Base-by-base conservation (phyloP, 2,113 vertebrate genomes). In the Clarias gariepinus region DNA sequence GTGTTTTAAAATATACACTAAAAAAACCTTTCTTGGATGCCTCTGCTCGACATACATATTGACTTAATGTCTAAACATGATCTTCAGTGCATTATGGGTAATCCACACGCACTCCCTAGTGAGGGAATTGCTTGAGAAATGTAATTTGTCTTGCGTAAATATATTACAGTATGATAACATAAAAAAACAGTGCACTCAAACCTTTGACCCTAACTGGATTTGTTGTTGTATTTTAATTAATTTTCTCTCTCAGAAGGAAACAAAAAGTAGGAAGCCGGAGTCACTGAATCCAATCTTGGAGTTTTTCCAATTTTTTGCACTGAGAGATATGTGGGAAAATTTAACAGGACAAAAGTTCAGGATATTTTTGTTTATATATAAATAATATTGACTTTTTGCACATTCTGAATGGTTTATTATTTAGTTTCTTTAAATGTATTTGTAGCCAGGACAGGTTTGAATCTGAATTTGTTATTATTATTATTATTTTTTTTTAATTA, bases 261-360 rank as follows among this genome's bases (percentile, higher is more conserved):
- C 77, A 79, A n/a, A 55, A 76, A 41, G 41, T 63, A 77, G 53
- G 68, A 66, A 68, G 77, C n/a, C 13, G 79, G 68, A 15, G 41
- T 71, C 88, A 64, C 55, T 86, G 58, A 90, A 90, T 88, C 33
- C 71, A 52, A 23, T 55, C 77, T 87, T 85, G 74, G 83, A 66
- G 47, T 41, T 5, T 7, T 58, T 61, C 66, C 25, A 71, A 60
- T 36, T n/a, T 87, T n/a, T 13, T 78, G 53, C 55, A 64, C 84
- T 71, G 71, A 58, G 69, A 82, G 74, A 41, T 73, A 76, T 19
- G 58, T 11, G 13, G 79, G 66, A n/a, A 68, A 82, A 77, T 57
- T 82, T 30, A 63, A 71, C 57, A 52, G 21, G 36, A 63, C 81
- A 86, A 52, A 63, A 60, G 69, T 85, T 88, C 8, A 63, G 30